Conservation (phyloP, 2,113 vertebrate species). For the Mobula hypostoma region DNA sequence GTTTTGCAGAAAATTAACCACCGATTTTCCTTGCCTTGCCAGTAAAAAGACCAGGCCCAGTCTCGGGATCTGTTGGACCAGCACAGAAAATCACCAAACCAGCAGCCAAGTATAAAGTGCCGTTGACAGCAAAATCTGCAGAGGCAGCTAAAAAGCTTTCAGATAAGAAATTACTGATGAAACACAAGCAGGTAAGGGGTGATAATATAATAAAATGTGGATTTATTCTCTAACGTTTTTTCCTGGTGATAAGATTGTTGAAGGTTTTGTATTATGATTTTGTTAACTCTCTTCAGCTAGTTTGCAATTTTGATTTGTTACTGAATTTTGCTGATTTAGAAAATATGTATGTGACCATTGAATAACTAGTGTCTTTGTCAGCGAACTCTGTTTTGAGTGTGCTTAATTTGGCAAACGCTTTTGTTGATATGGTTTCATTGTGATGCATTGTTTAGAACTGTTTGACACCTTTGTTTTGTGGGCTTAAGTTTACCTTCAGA, state of each 20-base stretch:
- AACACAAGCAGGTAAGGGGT: conserved; percentile 68
- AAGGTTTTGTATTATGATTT: not conserved
- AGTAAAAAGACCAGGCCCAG: conserved; percentile 74
- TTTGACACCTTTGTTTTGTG: not conserved
- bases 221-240: not conserved
- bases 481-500: not conserved
- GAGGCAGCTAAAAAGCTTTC: conserved; percentile 63
- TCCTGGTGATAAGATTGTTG: not conserved
- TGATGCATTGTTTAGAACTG: not conserved
- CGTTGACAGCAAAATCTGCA: conserved; percentile 69
- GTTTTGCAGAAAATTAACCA: not conserved
- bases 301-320: not conserved
- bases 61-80: conserved; percentile 52
- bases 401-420: not conserved
- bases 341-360: not conserved
- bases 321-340: not conserved
- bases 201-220: not conserved
- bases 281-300: not conserved
- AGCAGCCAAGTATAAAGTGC: conserved; percentile 93
- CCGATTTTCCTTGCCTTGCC: not conserved
- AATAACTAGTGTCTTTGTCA: not conserved
- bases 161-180: conserved; percentile 67
- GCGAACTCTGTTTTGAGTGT: not conserved
- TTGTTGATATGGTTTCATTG: not conserved
- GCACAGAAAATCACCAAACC: conserved; percentile 91